A percentile compares a stretch with the other conserved stretches of the same genome.
Evolutionary conservation across 2,888 invertebrate genomes (phyloP).

Genomic region (Cerceris ruficornis): DNA sequence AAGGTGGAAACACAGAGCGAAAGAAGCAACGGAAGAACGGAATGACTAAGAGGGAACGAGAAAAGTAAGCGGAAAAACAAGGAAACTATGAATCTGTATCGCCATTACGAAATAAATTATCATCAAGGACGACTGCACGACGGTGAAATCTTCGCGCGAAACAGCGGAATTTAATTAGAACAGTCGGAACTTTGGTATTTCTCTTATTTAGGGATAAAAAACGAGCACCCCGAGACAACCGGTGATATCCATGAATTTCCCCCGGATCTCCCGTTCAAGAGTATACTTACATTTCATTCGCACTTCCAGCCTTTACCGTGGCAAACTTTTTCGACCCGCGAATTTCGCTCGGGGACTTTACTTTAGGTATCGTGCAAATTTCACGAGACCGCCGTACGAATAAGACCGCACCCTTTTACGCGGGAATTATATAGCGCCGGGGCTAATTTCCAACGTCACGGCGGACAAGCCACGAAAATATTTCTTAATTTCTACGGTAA

Average conservation of each 20-base stretch:
- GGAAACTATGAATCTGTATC: not conserved
- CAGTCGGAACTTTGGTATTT: constrained; percentile 13
- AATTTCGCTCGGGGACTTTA: constrained; percentile 5
- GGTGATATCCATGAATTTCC: not conserved
- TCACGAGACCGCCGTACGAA: constrained; percentile 1
- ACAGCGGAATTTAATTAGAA: constrained; percentile 53
- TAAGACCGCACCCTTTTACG: not conserved
- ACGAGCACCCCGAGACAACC: not conserved
- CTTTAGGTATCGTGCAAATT: constrained; percentile 6
- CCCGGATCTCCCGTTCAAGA: not conserved
- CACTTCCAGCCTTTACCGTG: not conserved
- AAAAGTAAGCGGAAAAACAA: no score
- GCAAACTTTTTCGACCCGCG: no score
- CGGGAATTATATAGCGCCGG: not conserved
- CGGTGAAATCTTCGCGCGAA: constrained; percentile 44
- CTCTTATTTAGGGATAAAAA: constrained; percentile 17
- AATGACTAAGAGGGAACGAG: no score
- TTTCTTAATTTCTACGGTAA: constrained; percentile 34
- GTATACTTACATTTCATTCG: not conserved
- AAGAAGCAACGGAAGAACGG: no score
- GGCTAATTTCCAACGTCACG: constrained; percentile 25
- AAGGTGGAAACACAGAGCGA: no score
- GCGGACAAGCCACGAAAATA: constrained; percentile 13
- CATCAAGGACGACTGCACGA: constrained; percentile 17
- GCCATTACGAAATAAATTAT: constrained; percentile 38